phyloP scores from a whole-genome alignment of 1,140 invertebrate genomes.

The Cotesia chilonis region DNA sequence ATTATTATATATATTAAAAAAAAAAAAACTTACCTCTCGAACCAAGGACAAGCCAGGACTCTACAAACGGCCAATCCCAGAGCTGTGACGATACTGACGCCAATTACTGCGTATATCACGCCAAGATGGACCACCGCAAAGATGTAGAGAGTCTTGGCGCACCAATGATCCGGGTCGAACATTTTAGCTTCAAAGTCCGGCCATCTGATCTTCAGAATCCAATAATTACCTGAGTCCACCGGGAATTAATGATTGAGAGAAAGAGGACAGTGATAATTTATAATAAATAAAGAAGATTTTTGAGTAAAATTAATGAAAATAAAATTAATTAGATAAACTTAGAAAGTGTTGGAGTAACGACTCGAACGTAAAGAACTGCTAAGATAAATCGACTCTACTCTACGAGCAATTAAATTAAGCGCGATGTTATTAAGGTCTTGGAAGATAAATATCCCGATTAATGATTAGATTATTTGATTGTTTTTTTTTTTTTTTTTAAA shows the following conservation, averaged over 20 bases:
- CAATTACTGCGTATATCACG: conserved; percentile 73
- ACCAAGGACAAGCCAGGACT: conserved; percentile 74
- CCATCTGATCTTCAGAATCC: conserved; percentile 81
- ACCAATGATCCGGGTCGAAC: conserved; percentile 79
- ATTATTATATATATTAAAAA: conserved; percentile 1
- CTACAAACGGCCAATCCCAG: conserved; percentile 72
- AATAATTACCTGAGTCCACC: conserved; percentile 74
- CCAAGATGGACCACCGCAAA: conserved; percentile 79
- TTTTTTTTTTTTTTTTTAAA: no score
- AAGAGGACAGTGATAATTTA: neutral
- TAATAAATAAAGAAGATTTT: no score
- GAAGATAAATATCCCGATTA: neutral
- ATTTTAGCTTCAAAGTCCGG: conserved; percentile 74
- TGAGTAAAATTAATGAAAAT: no score
- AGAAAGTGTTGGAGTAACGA: conserved; percentile 24
- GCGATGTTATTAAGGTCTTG: neutral
- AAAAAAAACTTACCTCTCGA: conserved; percentile 62
- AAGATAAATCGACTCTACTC: neutral
- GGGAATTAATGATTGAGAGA: conserved; percentile 15
- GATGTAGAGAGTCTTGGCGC: conserved; percentile 79
- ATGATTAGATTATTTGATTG: no score
- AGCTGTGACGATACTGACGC: conserved; percentile 68
- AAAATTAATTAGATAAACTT: neutral
- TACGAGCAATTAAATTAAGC: conserved; percentile 1
- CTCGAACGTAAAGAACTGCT: conserved; percentile 24